Conservation (phyloP, 2,113 vertebrate species). For the Microtus ochrogaster region DNA sequence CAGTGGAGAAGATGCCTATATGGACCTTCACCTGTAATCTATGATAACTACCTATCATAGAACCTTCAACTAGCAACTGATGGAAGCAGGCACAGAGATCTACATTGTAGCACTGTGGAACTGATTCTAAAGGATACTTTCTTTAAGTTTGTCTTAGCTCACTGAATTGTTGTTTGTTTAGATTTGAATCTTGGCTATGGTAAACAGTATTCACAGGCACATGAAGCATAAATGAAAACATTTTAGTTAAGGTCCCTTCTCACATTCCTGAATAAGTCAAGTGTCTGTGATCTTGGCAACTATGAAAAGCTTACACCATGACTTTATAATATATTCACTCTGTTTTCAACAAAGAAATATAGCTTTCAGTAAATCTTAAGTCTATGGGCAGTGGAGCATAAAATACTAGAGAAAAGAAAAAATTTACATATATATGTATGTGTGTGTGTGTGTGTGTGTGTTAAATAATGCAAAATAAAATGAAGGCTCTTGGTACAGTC, state of each 20-base stretch:
- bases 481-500: background rate
- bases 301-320: conserved; percentile 29
- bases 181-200: background rate
- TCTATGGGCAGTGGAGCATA: background rate
- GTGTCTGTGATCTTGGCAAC: background rate
- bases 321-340: conserved; percentile 19
- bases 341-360: background rate
- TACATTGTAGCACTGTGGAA: too few species aligned
- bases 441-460: too few species aligned
- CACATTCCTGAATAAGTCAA: background rate
- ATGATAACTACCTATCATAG: too few species aligned
- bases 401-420: background rate
- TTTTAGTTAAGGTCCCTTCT: conserved; percentile 20
- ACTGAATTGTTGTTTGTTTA: background rate
- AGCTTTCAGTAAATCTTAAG: conserved; percentile 13
- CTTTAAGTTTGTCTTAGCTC: background rate
- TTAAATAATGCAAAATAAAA: background rate
- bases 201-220: conserved; percentile 1
- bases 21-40: too few species aligned
- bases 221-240: background rate
- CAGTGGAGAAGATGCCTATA: too few species aligned
- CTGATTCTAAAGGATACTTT: background rate
- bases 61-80: too few species aligned
- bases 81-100: too few species aligned
- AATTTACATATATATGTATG: background rate